A percentile compares a stretch with the other conserved stretches of the same genome.
Conservation (phyloP, 2,113 vertebrate genomes). For the Phalacrocorax carbo region DNA sequence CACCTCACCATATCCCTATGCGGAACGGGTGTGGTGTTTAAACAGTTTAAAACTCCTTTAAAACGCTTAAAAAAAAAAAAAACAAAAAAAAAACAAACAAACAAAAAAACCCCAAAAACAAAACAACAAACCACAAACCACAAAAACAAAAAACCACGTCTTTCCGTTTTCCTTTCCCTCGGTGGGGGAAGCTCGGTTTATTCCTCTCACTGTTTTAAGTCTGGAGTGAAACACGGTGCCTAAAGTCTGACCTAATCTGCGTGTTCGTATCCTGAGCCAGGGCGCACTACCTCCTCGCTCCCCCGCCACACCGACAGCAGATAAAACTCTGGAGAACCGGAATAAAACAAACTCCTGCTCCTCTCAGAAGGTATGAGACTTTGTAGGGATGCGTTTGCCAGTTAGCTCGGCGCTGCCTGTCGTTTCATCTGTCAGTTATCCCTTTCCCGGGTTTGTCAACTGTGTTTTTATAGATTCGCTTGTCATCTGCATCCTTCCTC, state of each 20-base stretch:
- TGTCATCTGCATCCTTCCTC: conserved; percentile 76
- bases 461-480: conserved; percentile 70
- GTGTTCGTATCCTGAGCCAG: conserved; percentile 85
- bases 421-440: conserved; percentile 86
- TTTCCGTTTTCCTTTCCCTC: background rate
- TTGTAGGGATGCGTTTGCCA: conserved; percentile 79
- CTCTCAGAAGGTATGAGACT: conserved; percentile 79
- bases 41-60: background rate
- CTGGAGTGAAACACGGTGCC: conserved; percentile 53
- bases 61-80: background rate
- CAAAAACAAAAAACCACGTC: background rate
- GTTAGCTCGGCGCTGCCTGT: conserved; percentile 76
- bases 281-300: conserved; percentile 72
- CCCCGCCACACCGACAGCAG: conserved; percentile 72
- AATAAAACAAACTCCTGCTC: conserved; percentile 79
- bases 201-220: background rate
- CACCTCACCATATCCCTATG: background rate
- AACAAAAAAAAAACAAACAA: background rate
- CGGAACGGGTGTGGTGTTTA: background rate
- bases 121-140: too few species aligned
- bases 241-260: conserved; percentile 77
- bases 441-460: conserved; percentile 79
- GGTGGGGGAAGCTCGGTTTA: background rate
- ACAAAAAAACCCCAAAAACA: too few species aligned
- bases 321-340: conserved; percentile 78